Evolutionary conservation across 2,113 vertebrate species (phyloP), one percentile per base, ranked within the genome.

Genomic region (Paramormyrops kingsleyae): DNA sequence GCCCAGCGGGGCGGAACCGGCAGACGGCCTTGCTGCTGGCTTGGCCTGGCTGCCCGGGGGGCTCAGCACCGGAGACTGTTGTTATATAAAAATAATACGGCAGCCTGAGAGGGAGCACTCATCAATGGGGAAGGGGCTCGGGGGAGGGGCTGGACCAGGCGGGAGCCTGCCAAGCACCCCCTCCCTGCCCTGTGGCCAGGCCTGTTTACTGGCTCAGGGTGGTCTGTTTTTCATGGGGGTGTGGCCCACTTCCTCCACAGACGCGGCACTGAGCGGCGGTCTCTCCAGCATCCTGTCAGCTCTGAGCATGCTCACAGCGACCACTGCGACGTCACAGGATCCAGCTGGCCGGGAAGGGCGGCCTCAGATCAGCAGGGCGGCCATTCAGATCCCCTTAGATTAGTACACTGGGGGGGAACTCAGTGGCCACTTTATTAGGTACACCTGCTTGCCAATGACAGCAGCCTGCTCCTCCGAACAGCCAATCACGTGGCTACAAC

Each of bases 161-260:
- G 0, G 50, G 50, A 53, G 46, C 89, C 56, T 62, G 42, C 84
- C 46, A 84, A 89, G 88, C 56, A 56, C 49, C 80, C 70, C 87
- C 88, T 89, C 91, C 44, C 89, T 92, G 93, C 93, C 92, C 90
- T 92, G 12, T 87, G 87, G 93, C 50, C 50, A 13, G 50, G 85
- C 92, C 91, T 95, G 93, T 95, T 95, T 94, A 94, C 94, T 90
- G 93, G 93, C 92, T 93, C 92, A 94, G 94, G 94, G 94, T 94
- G 94, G 92, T 91, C 94, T 93, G 92, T 92, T 92, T 87, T 94
- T 94, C 93, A 92, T 92, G 90, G 92, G 94, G 94, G 94, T 95
- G 94, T 94, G 94, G 95, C 91, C 93, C 94, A 85, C 93, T 95
- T 95, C 94, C 95, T 94, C 90, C 89, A 94, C 92, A 94, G 93